A percentile compares a stretch with the other conserved stretches of the same genome.
These are phyloP conservation scores for Noctua comes DNA, from an alignment of 2,888 invertebrate species.

Conservation along the genomic window DNA sequence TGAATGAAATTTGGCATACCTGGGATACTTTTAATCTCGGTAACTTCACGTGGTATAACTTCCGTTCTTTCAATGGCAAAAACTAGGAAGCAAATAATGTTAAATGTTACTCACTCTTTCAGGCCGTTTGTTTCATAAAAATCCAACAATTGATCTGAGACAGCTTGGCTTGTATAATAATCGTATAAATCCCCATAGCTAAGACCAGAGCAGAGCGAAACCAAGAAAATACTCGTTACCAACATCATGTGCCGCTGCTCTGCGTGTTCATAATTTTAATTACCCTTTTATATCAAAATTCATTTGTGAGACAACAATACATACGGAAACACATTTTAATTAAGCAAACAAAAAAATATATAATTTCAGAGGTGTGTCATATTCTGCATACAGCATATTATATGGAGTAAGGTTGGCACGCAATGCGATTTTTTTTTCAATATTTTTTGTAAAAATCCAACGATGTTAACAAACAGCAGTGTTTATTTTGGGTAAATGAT, in stretches of 20 bases:
- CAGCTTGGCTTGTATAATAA: neutral
- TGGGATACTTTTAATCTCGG: neutral
- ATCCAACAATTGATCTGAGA: neutral
- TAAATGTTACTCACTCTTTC: constrained; percentile 21
- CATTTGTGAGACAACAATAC: neutral
- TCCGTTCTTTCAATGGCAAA: neutral
- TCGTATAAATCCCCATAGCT: constrained; percentile 18
- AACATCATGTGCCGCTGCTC: constrained; percentile 4
- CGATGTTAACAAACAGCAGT: neutral
- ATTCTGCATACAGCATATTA: neutral
- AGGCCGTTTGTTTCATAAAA: constrained; percentile 4
- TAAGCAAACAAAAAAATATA: neutral
- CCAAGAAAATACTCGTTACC: constrained; percentile 2
- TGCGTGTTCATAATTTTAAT: neutral
- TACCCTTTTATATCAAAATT: constrained; percentile 10
- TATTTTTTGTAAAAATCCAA: neutral
- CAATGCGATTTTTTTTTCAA: neutral
- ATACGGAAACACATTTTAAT: neutral
- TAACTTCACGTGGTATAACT: neutral
- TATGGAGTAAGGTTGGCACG: neutral
- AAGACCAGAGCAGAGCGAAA: neutral
- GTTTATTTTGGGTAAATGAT: neutral
- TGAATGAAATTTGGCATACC: neutral
- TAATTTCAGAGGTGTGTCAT: neutral
- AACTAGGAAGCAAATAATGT: neutral